These are phyloP conservation scores for Natator depressus DNA, from an alignment of 2,113 vertebrate genomes.

Conservation along the genomic window DNA sequence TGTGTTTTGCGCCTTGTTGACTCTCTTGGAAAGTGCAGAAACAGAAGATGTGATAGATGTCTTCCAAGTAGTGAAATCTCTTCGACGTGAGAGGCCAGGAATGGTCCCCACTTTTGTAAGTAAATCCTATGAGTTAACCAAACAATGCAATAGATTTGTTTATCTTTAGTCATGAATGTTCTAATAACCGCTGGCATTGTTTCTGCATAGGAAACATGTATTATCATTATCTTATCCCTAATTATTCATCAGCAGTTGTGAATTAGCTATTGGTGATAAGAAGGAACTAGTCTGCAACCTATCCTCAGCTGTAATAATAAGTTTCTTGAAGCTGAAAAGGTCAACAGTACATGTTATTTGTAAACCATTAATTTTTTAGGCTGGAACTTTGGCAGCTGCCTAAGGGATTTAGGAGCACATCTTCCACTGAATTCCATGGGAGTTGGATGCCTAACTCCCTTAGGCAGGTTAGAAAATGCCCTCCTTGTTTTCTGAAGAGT, in stretches of 20 bases:
- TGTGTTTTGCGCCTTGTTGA: constrained; percentile 91
- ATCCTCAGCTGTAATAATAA: neutral
- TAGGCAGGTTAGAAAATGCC: neutral
- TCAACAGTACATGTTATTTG: neutral
- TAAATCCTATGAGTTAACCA: neutral
- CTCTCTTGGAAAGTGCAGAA: constrained; percentile 90
- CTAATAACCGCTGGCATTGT: neutral
- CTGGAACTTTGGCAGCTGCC: neutral
- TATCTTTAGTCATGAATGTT: neutral
- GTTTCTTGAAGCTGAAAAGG: neutral
- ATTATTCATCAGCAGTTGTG: neutral
- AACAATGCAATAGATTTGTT: neutral
- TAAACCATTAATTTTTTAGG: neutral
- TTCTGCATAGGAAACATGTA: neutral
- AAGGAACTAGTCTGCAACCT: neutral
- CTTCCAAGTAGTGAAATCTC: constrained; percentile 90
- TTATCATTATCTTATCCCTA: neutral
- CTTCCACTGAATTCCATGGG: neutral
- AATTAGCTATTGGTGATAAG: neutral
- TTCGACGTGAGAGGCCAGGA: constrained; percentile 87
- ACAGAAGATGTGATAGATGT: constrained; percentile 91
- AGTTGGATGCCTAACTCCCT: neutral
- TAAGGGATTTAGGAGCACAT: rapidly evolving
- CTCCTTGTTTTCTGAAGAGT: neutral
- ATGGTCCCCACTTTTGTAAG: constrained; percentile 87